A percentile compares a stretch with the other conserved stretches of the same genome.
Evolutionary conservation across 2,888 invertebrate genomes (phyloP).

Genomic region (Achlya flavicornis): DNA sequence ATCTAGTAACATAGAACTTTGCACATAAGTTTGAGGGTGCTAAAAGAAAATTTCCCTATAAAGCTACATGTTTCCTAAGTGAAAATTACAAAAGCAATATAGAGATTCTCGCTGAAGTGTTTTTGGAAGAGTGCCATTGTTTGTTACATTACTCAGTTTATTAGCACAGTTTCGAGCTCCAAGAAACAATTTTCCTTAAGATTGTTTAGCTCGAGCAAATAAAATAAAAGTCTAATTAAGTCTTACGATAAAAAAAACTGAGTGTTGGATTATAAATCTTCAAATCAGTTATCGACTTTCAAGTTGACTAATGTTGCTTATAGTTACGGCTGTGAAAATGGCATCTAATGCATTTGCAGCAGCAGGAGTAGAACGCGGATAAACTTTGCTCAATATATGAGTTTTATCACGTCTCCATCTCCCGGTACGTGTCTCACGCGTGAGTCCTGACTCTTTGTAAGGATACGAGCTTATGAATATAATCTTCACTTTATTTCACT

Average conservation of each 20-base stretch:
- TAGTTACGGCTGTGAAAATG: too few species aligned
- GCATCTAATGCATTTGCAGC: background rate
- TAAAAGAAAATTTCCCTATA: slow-evolving; percentile 6
- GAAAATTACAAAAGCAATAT: slow-evolving; percentile 8
- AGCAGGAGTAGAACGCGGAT: background rate
- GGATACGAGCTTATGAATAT: slow-evolving; percentile 15
- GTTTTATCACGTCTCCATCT: slow-evolving; percentile 30
- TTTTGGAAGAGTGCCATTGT: slow-evolving; percentile 6
- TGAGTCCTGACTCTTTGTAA: slow-evolving; percentile 18
- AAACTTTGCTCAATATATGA: slow-evolving; percentile 28
- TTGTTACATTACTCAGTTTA: slow-evolving; percentile 8
- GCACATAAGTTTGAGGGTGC: background rate
- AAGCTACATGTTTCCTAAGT: slow-evolving; percentile 3
- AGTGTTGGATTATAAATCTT: too few species aligned
- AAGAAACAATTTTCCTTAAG: background rate
- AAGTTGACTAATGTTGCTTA: too few species aligned
- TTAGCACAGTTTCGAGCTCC: slow-evolving; percentile 3
- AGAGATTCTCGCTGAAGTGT: background rate
- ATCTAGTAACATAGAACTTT: background rate
- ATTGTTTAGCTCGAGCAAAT: background rate
- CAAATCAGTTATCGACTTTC: background rate
- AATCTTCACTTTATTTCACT: slow-evolving; percentile 5
- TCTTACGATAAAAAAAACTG: too few species aligned
- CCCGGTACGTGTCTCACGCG: slow-evolving; percentile 18
- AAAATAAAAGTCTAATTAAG: background rate